These are phyloP conservation scores for Pristis pectinata DNA, from an alignment of 2,797 vertebrate species.

Conservation along the genomic window DNA sequence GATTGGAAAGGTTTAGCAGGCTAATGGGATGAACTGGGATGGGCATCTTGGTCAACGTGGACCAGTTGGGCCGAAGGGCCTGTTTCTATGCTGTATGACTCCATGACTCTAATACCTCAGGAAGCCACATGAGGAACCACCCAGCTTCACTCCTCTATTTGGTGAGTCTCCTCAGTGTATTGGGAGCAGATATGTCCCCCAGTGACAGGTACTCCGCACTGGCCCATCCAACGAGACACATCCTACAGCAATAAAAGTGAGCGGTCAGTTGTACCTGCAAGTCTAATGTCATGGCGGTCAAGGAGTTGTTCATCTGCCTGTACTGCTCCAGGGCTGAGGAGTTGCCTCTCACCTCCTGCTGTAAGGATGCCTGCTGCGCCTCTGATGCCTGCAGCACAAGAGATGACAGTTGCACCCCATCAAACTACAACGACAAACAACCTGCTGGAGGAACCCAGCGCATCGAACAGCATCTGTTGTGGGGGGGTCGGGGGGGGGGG, in stretches of 20 bases:
- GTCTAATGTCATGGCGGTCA: slow-evolving; percentile 76
- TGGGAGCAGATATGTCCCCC: background rate
- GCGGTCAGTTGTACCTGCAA: slow-evolving; percentile 67
- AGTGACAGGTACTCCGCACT: background rate
- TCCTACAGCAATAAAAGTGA: background rate
- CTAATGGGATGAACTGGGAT: no score
- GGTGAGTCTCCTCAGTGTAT: background rate
- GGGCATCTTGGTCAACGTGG: no score
- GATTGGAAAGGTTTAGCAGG: no score
- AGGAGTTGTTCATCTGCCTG: slow-evolving; percentile 80
- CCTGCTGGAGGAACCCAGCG: no score
- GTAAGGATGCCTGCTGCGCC: slow-evolving; percentile 69
- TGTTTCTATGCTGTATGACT: no score
- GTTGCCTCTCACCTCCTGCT: slow-evolving; percentile 74
- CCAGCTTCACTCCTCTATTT: background rate
- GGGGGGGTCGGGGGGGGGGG: no score
- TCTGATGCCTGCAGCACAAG: slow-evolving; percentile 64
- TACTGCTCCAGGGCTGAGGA: slow-evolving; percentile 80
- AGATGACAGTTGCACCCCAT: background rate
- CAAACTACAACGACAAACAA: background rate
- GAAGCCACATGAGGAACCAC: no score
- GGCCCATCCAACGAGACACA: background rate
- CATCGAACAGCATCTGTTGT: no score
- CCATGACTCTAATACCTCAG: no score
- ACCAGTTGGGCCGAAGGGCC: no score